Base-by-base conservation (phyloP, 2,113 vertebrate genomes). In the Gobio gobio region DNA sequence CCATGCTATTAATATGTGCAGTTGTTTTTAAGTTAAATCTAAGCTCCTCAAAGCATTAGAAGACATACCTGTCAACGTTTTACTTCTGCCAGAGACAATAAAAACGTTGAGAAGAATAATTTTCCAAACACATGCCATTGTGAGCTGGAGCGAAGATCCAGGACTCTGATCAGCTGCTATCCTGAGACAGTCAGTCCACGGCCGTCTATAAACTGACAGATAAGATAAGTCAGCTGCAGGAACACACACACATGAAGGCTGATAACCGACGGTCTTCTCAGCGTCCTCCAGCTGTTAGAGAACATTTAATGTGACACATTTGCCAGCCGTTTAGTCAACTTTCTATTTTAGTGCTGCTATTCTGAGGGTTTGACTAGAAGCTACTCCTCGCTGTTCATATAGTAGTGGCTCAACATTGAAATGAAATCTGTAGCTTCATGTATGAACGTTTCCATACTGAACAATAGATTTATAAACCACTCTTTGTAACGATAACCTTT, bases 111-210 rank as follows among this genome's bases (percentile, higher is more conserved):
- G 68, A 56, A 86, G 14, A 81, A 86, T 4, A 22, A 70, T 26
- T 80, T 61, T 88, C 56, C 75, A 83, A 59, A 85, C 56, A 14
- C 24, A 79, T 4, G 82, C 87, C 87, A 88, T 88, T 49, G 56
- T 79, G 64, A 76, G 61, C 33, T 9, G 59, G n/a, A n/a, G 20
- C 18, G 12, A 47, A 43, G 9, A 18, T 49, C 40, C 43, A 49
- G 49, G 59, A n/a, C 47, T 66, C 14, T 68, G 58, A 10, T 59
- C 40, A 81, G 76, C 75, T 61, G 49, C 56, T 68, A 68, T 80
- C 36, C 29, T 43, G 40, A 72, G 36, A 43, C 2, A 2, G 12
- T 47, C 49, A 70, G 24, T 68, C 51, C 22, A 26, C 75, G 79
- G 7, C 59, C 79, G 68, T 10, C 68, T 6, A 36, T 86, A 88